Percentiles rank a stretch among this genome's conserved stretches.
Evolutionary conservation across 2,797 vertebrate species (phyloP).

Genomic region (Cottoperca gobio): DNA sequence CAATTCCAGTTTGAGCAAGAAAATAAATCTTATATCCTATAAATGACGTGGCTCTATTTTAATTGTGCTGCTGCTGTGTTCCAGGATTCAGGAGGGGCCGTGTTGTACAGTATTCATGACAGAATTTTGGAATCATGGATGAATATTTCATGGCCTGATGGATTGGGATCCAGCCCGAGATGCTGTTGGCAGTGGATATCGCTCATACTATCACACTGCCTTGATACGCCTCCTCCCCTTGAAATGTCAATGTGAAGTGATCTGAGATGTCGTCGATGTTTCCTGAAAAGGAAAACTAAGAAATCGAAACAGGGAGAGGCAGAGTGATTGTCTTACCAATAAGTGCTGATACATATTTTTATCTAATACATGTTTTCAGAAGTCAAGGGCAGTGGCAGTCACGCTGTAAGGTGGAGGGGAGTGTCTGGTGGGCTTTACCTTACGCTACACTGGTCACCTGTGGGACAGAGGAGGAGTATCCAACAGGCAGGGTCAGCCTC

Average conservation of each 20-base stretch:
- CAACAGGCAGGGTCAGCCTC: conserved; percentile 19
- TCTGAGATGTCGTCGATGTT: conserved; percentile 73
- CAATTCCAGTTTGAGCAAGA: conserved; percentile 18
- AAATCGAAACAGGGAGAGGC: conserved; percentile 70
- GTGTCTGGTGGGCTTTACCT: conserved; percentile 31
- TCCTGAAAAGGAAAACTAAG: conserved; percentile 74
- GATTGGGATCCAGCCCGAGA: conserved; percentile 63
- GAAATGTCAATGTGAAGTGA: conserved; percentile 75
- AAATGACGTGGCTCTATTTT: conserved; percentile 9
- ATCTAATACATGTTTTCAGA: conserved; percentile 58
- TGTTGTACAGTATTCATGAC: conserved; percentile 68
- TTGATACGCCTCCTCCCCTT: conserved; percentile 65
- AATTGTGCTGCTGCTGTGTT: conserved; percentile 17
- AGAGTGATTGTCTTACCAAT: conserved; percentile 80
- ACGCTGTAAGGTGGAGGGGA: conserved; percentile 15
- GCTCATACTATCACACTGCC: conserved; percentile 61
- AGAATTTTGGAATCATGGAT: conserved; percentile 72
- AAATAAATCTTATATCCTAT: conserved; percentile 4
- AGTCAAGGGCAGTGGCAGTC: conserved; percentile 61
- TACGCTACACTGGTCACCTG: conserved; percentile 34
- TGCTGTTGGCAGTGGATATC: conserved; percentile 64
- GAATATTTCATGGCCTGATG: conserved; percentile 82
- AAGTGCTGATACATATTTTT: conserved; percentile 79
- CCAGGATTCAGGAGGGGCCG: conserved; percentile 30
- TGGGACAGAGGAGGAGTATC: conserved; percentile 36